phyloP scores from a whole-genome alignment of 2,113 vertebrate species.

The Pedetes capensis region DNA sequence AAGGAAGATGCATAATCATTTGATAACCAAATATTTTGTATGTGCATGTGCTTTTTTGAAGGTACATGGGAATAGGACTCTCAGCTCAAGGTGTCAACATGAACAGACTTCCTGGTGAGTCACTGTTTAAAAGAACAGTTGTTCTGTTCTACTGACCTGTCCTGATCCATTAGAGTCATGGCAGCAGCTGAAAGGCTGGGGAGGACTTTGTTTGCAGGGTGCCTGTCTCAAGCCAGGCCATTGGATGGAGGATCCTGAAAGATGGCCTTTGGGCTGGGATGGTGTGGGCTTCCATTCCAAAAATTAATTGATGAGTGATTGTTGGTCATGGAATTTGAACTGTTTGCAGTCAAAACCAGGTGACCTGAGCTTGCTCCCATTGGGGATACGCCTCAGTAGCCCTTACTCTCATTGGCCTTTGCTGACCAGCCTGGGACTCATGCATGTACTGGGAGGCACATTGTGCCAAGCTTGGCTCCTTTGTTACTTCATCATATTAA shows the following conservation, averaged over 20 bases:
- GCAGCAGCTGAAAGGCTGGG: neutral
- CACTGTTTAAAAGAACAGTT: constrained; percentile 62
- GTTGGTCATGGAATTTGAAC: constrained; percentile 45
- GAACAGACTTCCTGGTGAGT: constrained; percentile 99
- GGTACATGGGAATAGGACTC: constrained; percentile 99
- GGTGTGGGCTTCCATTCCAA: neutral
- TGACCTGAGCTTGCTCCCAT: constrained; percentile 43
- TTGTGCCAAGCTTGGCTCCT: constrained; percentile 6
- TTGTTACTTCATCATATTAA: constrained; percentile 51
- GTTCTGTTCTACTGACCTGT: constrained; percentile 36
- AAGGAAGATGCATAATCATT: neutral
- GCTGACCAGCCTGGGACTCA: neutral
- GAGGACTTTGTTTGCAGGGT: constrained; percentile 21
- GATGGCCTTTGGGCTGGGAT: neutral
- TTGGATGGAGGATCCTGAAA: constrained; percentile 31
- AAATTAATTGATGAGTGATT: constrained; percentile 45
- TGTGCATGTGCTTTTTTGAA: constrained; percentile 82
- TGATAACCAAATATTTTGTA: constrained; percentile 67
- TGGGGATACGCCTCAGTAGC: constrained; percentile 54
- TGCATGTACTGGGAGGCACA: neutral
- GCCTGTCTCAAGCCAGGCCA: neutral
- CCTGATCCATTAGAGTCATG: constrained; percentile 31
- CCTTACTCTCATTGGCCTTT: constrained; percentile 52
- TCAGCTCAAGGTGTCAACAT: constrained; percentile 99
- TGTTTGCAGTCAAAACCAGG: constrained; percentile 51